These are phyloP conservation scores for Odocoileus virginianus DNA, from an alignment of 2,113 vertebrate species.

Conservation along the genomic window DNA sequence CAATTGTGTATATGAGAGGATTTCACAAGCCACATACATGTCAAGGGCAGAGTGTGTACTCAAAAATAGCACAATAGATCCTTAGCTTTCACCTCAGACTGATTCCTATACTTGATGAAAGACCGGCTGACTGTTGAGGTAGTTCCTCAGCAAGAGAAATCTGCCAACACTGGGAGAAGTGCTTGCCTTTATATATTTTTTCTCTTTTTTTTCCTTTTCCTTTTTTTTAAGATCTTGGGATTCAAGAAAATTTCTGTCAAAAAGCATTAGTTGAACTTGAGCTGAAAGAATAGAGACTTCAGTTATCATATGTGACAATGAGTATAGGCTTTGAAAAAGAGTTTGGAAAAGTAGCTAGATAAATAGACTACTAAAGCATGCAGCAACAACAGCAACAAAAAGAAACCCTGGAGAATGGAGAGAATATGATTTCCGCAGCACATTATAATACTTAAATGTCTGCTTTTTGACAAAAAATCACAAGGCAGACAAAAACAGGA, in stretches of 20 bases:
- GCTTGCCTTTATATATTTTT: background rate
- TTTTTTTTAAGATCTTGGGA: background rate
- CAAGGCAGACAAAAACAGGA: background rate
- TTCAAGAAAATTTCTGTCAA: background rate
- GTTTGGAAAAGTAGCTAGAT: background rate
- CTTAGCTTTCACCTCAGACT: background rate
- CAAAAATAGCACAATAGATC: background rate
- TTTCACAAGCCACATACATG: background rate
- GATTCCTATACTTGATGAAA: background rate
- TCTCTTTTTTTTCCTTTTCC: background rate
- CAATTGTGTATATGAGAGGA: background rate
- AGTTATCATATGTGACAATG: background rate
- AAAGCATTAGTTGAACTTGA: background rate
- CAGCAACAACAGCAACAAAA: background rate
- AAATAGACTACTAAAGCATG: background rate
- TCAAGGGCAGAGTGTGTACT: background rate
- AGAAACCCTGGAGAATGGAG: background rate
- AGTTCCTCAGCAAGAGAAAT: background rate
- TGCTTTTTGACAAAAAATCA: background rate
- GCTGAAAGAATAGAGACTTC: background rate
- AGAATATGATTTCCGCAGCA: background rate
- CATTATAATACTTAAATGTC: background rate
- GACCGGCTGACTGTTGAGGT: background rate
- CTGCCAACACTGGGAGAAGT: background rate
- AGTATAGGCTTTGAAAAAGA: background rate